Percentiles rank a stretch among this genome's conserved stretches.
These are phyloP conservation scores for Phymorhynchus buccinoides DNA, from an alignment of 1,140 invertebrate genomes.

Conservation along the genomic window DNA sequence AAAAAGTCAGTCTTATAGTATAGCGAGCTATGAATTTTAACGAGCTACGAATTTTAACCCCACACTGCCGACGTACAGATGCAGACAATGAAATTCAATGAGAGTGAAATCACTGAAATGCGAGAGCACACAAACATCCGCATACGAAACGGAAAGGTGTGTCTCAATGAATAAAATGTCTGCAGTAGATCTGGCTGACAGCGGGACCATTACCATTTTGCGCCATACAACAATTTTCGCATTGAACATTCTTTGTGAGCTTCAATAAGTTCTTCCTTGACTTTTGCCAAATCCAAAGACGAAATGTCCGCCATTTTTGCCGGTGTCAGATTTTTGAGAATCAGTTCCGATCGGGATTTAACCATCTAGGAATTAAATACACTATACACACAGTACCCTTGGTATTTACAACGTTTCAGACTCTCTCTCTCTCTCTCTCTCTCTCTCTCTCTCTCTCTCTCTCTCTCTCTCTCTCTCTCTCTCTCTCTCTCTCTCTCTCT, in stretches of 20 bases:
- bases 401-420: not conserved
- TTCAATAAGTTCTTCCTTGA: constrained; percentile 80
- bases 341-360: not conserved
- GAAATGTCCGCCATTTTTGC: constrained; percentile 62
- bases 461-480: not conserved
- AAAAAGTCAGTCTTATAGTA: too few relatives aligned
- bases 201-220: constrained; percentile 80
- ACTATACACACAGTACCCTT: not conserved
- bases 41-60: too few relatives aligned
- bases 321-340: not conserved
- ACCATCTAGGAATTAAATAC: not conserved
- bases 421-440: not conserved
- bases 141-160: too few relatives aligned
- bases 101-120: too few relatives aligned
- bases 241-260: constrained; percentile 82
- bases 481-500: constrained; percentile 21
- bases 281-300: constrained; percentile 62
- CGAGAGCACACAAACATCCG: too few relatives aligned
- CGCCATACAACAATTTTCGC: constrained; percentile 81
- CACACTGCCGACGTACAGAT: too few relatives aligned
- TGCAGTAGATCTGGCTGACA: too few relatives aligned
- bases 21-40: too few relatives aligned
- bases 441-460: not conserved
- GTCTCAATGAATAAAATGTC: too few relatives aligned
- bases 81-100: too few relatives aligned